Percentiles rank a stretch among this genome's conserved stretches.
Conservation (phyloP, 2,797 vertebrate species). For the Tauraco hartlaubi region DNA sequence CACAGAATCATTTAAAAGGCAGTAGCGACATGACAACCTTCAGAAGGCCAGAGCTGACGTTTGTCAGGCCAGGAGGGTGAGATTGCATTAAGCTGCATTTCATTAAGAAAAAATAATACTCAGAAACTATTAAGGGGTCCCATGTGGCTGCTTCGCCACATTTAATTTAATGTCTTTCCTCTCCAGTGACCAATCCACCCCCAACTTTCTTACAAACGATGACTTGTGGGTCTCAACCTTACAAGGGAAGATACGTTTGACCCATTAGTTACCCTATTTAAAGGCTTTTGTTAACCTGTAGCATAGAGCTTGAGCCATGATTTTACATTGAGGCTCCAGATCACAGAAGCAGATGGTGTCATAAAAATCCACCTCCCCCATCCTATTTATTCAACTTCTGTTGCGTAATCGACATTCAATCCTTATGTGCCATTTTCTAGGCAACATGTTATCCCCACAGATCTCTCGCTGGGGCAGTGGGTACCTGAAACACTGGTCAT, state of each 20-base stretch:
- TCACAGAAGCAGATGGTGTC: constrained; percentile 67
- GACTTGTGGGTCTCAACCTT: constrained; percentile 77
- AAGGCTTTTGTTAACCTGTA: constrained; percentile 59
- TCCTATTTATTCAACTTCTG: constrained; percentile 27
- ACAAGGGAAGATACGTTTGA: constrained; percentile 64
- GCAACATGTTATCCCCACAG: not conserved
- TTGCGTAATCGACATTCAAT: not conserved
- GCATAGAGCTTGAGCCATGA: not conserved
- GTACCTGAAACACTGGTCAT: not conserved
- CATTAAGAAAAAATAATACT: constrained; percentile 64
- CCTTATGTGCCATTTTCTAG: not conserved
- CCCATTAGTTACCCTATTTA: constrained; percentile 70
- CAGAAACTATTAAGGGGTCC: constrained; percentile 55
- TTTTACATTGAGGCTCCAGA: constrained; percentile 24
- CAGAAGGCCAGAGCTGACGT: not conserved
- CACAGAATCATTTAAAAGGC: not conserved
- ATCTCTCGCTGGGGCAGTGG: not conserved
- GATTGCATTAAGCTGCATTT: constrained; percentile 58
- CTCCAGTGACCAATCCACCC: constrained; percentile 64
- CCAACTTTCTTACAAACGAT: constrained; percentile 35
- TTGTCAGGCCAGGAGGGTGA: not conserved
- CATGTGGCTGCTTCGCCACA: constrained; percentile 47
- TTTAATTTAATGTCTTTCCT: constrained; percentile 66
- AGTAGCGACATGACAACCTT: not conserved
- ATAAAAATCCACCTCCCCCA: constrained; percentile 12